These are phyloP conservation scores for Eilema sororculum DNA, from an alignment of 2,888 invertebrate genomes.

Conservation along the genomic window DNA sequence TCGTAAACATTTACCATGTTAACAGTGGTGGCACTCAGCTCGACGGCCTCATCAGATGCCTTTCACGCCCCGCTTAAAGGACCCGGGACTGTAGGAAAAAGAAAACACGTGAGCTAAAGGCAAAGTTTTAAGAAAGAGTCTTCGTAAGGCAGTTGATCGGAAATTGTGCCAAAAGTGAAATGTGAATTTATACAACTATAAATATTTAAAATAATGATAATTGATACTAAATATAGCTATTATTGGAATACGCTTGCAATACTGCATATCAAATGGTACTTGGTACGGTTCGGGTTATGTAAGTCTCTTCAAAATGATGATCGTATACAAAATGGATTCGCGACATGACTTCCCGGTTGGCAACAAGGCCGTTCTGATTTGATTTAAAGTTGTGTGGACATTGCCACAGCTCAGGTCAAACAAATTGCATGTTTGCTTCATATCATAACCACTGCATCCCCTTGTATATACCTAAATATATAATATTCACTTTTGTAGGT, in stretches of 20 bases:
- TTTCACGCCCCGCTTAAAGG: no score
- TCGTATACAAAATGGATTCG: constrained; percentile 1
- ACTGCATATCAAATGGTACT: constrained; percentile 30
- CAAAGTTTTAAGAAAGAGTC: background rate
- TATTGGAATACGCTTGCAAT: background rate
- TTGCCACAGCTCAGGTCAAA: background rate
- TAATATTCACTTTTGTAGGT: no score
- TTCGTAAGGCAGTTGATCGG: background rate
- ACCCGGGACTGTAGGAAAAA: no score
- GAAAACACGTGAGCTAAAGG: no score
- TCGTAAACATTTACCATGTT: no score
- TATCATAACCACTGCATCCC: background rate
- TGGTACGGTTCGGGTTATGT: constrained; percentile 28
- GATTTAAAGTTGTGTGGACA: background rate
- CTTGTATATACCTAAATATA: no score
- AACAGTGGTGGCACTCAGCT: no score
- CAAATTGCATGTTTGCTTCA: background rate
- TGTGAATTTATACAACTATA: background rate
- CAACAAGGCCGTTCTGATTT: background rate
- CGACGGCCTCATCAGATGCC: no score
- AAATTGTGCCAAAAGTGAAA: background rate
- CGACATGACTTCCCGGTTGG: background rate
- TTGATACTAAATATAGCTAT: background rate
- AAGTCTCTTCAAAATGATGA: constrained; percentile 4
- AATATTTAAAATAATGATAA: background rate